Evolutionary conservation across 2,113 vertebrate species (phyloP), one percentile per base, ranked within the genome.

Genomic region (Scolopax mira): DNA sequence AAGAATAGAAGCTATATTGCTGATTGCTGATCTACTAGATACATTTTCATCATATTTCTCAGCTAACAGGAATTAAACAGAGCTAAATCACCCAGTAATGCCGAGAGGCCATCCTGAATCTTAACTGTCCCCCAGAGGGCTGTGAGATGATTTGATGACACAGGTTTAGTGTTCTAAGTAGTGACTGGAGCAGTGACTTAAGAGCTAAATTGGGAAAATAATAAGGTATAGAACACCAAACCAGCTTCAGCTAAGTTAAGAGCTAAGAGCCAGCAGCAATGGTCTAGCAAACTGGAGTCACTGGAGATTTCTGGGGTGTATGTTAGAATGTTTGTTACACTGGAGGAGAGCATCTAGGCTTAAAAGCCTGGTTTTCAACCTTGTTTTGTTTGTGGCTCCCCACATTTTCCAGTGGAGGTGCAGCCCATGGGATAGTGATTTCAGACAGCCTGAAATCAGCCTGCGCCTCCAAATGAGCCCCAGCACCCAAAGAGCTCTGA

Each of bases 31-130:
- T 92, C 75, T 95, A 83, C 72, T 74, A 37, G 93, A 93, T 86
- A 86, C 57, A 72, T 84, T 88, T 96, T 83, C 81, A 85, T 93
- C 46, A 28, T 82, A 72, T 95, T 94, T 96, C 85, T 88, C 27
- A 18, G 79, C 88, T 86, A 90, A 72, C 8, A 4, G 79, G 90
- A 88, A 87, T 95, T 91, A 96, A 92, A 78, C 65, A 81, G 64
- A 55, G 65, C 69, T 93, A 88, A 96, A 94, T 84, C 31, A 72
- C 71, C 67, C 51, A 37, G 92, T 52, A 74, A 60, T 60, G 88
- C 52, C 3, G 15, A 83, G 60, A 64, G 60, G 48, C 75, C 61
- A 86, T 79, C 64, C 88, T 75, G 77, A 84, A 57, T 77, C 69
- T 77, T 91, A 82, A 80, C 84, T 82, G 60, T 52, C 85, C 83